These are phyloP conservation scores for Zaprionus taronus DNA, from an alignment of 1,140 invertebrate species.

Conservation along the genomic window DNA sequence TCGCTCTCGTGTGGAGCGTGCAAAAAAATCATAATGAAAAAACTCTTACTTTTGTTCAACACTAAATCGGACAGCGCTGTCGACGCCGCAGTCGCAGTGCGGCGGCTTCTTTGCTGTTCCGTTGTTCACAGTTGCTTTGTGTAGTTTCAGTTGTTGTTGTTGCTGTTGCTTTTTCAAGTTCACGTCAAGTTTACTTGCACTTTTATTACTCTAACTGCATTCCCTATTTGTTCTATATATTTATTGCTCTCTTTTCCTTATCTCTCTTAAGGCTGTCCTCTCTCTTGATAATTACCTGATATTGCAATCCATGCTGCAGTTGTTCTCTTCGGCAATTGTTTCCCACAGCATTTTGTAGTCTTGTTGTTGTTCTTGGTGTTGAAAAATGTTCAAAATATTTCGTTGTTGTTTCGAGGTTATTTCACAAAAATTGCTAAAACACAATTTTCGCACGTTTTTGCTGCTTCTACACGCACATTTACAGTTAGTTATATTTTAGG, in stretches of 20 bases:
- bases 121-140: conserved; percentile 44
- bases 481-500: conserved; percentile 60
- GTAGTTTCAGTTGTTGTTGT: conserved; percentile 38
- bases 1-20: conserved; percentile 68
- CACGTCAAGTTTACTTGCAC: conserved; percentile 51
- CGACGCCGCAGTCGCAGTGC: conserved; percentile 10
- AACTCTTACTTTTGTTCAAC: conserved; percentile 78
- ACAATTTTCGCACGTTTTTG: conserved; percentile 67
- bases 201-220: conserved; percentile 53
- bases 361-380: conserved; percentile 11
- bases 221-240: conserved; percentile 12
- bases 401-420: conserved; percentile 28
- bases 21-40: conserved; percentile 58
- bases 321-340: conserved; percentile 75
- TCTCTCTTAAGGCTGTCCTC: not conserved
- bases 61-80: conserved; percentile 50
- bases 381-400: conserved; percentile 23
- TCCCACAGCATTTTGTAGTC: conserved; percentile 80
- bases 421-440: conserved; percentile 80
- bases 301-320: conserved; percentile 79
- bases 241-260: not conserved
- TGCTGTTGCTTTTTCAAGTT: conserved; percentile 32
- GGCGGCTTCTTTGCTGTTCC: conserved; percentile 36
- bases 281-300: conserved; percentile 74
- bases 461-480: conserved; percentile 60